Percentiles rank a stretch among this genome's conserved stretches.
These are phyloP conservation scores for Vannuccia rotundouncinata DNA, from an alignment of 2,888 invertebrate genomes.

Conservation along the genomic window DNA sequence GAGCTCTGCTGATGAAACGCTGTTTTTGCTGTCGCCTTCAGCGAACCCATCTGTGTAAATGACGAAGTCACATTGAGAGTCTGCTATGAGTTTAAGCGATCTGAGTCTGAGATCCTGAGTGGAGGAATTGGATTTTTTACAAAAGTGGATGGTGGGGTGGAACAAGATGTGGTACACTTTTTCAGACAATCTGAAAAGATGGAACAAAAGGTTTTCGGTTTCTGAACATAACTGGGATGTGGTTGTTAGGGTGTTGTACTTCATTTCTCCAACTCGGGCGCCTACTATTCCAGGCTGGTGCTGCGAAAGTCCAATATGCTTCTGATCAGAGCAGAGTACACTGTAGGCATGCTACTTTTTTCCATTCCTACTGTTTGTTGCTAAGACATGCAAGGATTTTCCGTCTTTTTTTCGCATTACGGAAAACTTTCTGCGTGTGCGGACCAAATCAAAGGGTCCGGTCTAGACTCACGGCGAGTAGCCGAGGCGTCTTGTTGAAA, in stretches of 20 bases:
- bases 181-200: background rate
- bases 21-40: background rate
- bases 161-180: background rate
- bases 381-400: background rate
- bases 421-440: background rate
- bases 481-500: background rate
- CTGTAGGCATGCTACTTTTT: background rate
- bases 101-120: background rate
- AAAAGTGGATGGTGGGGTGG: background rate
- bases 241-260: background rate
- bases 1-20: background rate
- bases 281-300: background rate
- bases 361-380: background rate
- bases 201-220: background rate
- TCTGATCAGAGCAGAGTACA: background rate
- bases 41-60: background rate
- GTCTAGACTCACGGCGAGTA: background rate
- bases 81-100: background rate
- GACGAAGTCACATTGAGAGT: background rate
- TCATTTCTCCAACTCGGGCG: background rate
- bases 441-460: background rate
- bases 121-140: background rate
- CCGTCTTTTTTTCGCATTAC: background rate
- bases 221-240: background rate
- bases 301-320: background rate